phyloP scores from a whole-genome alignment of 2,888 invertebrate genomes.

The Adineta ricciae region DNA sequence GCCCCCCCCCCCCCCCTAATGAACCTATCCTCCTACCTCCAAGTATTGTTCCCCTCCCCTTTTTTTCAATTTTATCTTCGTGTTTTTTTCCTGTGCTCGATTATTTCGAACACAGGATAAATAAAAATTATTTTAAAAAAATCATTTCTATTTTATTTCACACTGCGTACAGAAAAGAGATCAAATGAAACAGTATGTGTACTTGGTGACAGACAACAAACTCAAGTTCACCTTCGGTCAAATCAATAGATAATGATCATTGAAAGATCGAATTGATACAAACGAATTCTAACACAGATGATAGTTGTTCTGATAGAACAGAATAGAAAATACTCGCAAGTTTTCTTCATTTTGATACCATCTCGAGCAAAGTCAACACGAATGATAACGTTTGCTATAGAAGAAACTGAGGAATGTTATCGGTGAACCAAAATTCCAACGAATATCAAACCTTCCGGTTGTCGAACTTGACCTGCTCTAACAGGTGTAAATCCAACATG shows the following conservation, averaged over 20 bases:
- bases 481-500: constrained; percentile 43
- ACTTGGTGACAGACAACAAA: constrained; percentile 89
- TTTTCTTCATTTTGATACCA: constrained; percentile 42
- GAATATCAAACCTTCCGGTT: constrained; percentile 23
- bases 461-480: constrained; percentile 39
- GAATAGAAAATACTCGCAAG: constrained; percentile 61
- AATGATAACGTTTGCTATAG: neutral
- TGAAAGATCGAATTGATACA: constrained; percentile 55
- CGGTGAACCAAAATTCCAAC: constrained; percentile 15
- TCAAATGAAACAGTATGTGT: too few relatives aligned
- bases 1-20: too few relatives aligned
- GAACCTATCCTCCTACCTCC: too few relatives aligned
- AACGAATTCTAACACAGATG: constrained; percentile 67
- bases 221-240: constrained; percentile 96
- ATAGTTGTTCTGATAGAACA: constrained; percentile 58
- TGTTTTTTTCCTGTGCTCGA: too few relatives aligned
- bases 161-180: too few relatives aligned
- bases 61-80: too few relatives aligned
- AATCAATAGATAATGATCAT: constrained; percentile 64
- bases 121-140: too few relatives aligned
- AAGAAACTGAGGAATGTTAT: neutral
- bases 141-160: too few relatives aligned
- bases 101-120: too few relatives aligned
- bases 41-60: too few relatives aligned
- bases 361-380: neutral